A percentile compares a stretch with the other conserved stretches of the same genome.
Evolutionary conservation across 2,797 vertebrate genomes (phyloP).

Genomic region (Anabas testudineus): DNA sequence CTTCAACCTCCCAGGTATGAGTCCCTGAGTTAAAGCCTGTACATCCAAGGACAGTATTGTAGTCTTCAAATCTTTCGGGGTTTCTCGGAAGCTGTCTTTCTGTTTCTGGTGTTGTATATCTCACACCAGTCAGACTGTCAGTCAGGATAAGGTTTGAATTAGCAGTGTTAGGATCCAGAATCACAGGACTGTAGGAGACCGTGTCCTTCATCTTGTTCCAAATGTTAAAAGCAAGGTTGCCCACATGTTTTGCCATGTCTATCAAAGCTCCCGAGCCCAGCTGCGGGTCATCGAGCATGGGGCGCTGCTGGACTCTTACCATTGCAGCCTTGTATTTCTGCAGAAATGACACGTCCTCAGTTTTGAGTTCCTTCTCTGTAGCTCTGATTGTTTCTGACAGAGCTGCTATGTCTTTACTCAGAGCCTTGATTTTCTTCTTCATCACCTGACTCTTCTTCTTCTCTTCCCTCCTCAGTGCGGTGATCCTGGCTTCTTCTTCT

Average conservation of each 20-base stretch:
- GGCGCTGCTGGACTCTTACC: background rate
- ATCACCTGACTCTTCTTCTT: conserved; percentile 14
- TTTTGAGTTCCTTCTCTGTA: conserved; percentile 16
- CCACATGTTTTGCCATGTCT: conserved; percentile 39
- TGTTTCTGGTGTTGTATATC: background rate
- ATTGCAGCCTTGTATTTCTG: conserved; percentile 10
- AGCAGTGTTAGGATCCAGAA: conserved; percentile 61
- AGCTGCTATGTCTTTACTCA: conserved; percentile 4
- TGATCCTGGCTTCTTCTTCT: conserved; percentile 23
- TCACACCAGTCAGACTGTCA: conserved; percentile 43
- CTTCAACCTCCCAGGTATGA: conserved; percentile 33
- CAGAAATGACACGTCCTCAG: conserved; percentile 20
- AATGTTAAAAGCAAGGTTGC: conserved; percentile 41
- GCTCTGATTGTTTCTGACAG: conserved; percentile 15
- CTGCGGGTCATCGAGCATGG: background rate
- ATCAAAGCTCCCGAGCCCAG: conserved; percentile 16
- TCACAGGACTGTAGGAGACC: conserved; percentile 37
- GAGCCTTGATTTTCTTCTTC: background rate
- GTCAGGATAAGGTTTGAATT: background rate
- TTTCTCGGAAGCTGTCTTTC: conserved; percentile 21
- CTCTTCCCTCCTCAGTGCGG: conserved; percentile 25
- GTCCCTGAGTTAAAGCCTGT: conserved; percentile 32
- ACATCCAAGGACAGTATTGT: conserved; percentile 15
- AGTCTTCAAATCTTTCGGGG: conserved; percentile 42
- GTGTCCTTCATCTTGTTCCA: conserved; percentile 48